Conservation (phyloP, 2,113 vertebrate genomes). For the Corvus moneduloides region DNA sequence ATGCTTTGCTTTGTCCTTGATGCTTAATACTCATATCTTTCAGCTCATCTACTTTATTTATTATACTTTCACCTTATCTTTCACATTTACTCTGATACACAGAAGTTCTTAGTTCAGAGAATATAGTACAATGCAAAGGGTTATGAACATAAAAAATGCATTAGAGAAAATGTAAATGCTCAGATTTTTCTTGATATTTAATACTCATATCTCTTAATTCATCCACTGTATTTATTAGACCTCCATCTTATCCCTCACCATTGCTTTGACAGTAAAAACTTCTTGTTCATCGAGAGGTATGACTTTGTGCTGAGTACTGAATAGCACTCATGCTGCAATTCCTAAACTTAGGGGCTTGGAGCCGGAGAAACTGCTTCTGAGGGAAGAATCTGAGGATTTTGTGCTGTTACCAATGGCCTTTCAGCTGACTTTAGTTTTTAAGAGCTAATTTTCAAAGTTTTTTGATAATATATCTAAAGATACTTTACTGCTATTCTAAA, state of each 20-base stretch:
- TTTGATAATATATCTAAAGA: neutral
- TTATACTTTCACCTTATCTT: slow-evolving; percentile 30
- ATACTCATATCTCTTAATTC: neutral
- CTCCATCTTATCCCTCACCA: neutral
- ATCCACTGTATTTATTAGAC: neutral
- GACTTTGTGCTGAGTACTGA: neutral
- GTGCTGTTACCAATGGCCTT: neutral
- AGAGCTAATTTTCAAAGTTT: neutral
- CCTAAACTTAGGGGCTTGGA: neutral
- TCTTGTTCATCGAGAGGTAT: neutral
- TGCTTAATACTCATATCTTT: neutral
- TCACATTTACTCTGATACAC: slow-evolving; percentile 8
- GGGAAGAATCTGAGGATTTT: neutral
- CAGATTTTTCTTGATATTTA: slow-evolving; percentile 26
- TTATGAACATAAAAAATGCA: slow-evolving; percentile 39
- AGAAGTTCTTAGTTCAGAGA: slow-evolving; percentile 46
- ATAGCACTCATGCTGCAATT: neutral
- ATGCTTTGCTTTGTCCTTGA: slow-evolving; percentile 37
- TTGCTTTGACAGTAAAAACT: neutral
- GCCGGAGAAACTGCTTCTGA: neutral
- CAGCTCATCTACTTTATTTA: slow-evolving; percentile 45
- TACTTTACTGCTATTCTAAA: neutral
- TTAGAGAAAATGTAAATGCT: slow-evolving; percentile 17
- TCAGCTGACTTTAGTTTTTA: neutral
- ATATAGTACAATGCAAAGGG: slow-evolving; percentile 2